phyloP scores from a whole-genome alignment of 1,140 invertebrate genomes.

The Leptopilina boulardi region DNA sequence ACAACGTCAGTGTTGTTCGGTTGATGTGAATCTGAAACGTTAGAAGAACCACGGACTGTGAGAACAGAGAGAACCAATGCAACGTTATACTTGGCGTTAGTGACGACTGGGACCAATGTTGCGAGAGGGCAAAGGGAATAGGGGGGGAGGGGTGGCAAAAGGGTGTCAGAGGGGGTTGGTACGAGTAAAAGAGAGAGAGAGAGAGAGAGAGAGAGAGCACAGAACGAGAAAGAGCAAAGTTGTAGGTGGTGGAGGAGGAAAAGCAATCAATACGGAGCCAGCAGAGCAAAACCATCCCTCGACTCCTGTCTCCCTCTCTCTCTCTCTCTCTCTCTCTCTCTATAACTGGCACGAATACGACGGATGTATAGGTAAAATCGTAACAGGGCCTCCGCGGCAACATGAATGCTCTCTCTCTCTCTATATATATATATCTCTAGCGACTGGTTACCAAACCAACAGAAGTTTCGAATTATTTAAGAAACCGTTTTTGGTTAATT shows the following conservation, averaged over 20 bases:
- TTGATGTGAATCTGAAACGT: slow-evolving; percentile 1
- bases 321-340: slow-evolving; percentile 45
- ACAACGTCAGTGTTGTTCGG: neutral
- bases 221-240: slow-evolving; percentile 47
- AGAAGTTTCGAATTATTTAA: slow-evolving; percentile 22
- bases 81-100: slow-evolving; percentile 52
- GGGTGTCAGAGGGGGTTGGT: too few relatives aligned
- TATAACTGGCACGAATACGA: slow-evolving; percentile 61
- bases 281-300: slow-evolving; percentile 70
- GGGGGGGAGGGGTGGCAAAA: slow-evolving; percentile 38
- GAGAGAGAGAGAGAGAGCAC: slow-evolving; percentile 45
- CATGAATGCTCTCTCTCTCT: slow-evolving; percentile 29
- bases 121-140: slow-evolving; percentile 42
- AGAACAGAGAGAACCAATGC: slow-evolving; percentile 24
- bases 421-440: slow-evolving; percentile 18
- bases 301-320: slow-evolving; percentile 44
- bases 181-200: too few relatives aligned
- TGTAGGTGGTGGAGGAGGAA: slow-evolving; percentile 48
- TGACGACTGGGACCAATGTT: slow-evolving; percentile 52
- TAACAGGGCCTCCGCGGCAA: slow-evolving; percentile 52
- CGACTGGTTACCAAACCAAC: slow-evolving; percentile 1
- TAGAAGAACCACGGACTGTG: neutral
- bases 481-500: slow-evolving; percentile 25
- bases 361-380: slow-evolving; percentile 57
- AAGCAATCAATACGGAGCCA: slow-evolving; percentile 71